Conservation (phyloP, 1,140 invertebrate species). For the Scaptomyza pallida region DNA sequence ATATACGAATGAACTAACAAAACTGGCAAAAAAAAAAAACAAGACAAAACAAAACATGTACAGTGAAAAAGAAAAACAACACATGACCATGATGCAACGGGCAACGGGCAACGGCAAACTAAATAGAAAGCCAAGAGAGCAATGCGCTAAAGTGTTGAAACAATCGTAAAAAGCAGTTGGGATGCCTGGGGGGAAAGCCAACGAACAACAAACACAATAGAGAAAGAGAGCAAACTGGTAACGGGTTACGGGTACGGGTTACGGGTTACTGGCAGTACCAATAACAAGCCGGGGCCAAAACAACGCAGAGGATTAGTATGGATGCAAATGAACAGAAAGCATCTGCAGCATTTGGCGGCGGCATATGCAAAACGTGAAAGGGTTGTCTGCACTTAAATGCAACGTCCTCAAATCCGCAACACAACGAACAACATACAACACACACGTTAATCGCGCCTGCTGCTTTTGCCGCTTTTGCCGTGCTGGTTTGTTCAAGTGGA, state of each 20-base stretch:
- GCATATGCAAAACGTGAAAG: conserved; percentile 68
- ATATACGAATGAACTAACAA: conserved; percentile 68
- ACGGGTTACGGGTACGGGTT: conserved; percentile 12
- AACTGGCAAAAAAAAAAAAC: background rate
- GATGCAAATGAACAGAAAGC: conserved; percentile 80
- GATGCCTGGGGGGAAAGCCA: conserved; percentile 27
- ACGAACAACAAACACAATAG: conserved; percentile 18
- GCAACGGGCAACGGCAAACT: conserved; percentile 34
- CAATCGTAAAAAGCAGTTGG: conserved; percentile 78
- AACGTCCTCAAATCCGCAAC: conserved; percentile 46
- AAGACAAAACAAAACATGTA: conserved; percentile 20
- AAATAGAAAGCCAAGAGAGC: conserved; percentile 57
- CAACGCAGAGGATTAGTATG: conserved; percentile 59
- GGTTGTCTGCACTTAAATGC: conserved; percentile 69
- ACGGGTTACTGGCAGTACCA: conserved; percentile 39
- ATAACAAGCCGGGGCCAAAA: conserved; percentile 32
- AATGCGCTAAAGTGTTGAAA: conserved; percentile 80
- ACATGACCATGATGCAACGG: conserved; percentile 13
- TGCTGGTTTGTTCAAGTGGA: conserved; percentile 38
- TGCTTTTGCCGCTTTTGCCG: conserved; percentile 2
- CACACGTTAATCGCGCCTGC: conserved; percentile 60
- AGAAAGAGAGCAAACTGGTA: conserved; percentile 15
- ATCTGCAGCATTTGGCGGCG: conserved; percentile 47
- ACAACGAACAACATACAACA: conserved; percentile 45
- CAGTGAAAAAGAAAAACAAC: conserved; percentile 38